Evolutionary conservation across 2,797 vertebrate species (phyloP), one percentile per base, ranked within the genome.

Genomic region (Rhynchotus rufescens): DNA sequence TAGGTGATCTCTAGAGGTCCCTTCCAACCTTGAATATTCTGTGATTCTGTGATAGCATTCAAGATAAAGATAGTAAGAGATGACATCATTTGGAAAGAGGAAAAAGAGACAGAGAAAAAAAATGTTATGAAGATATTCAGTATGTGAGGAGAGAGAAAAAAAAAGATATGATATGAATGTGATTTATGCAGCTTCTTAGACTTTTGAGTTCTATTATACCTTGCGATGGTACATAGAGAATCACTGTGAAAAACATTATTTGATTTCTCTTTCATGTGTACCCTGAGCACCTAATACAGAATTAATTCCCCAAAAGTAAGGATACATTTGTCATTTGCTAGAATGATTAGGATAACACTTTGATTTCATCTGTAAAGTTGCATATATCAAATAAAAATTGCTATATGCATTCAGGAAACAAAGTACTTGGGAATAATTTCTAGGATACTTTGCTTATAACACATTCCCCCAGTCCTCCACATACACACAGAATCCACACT

Each of bases 381-480:
- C 4, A 64, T 9, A 42, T 2, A 49, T n/a, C 6, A 68, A 5
- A 36, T 9, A 6, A 12, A 79, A 68, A 30, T 7, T 4, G 1
- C 8, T 15, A 4, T 32, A 3, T 28, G 49, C 7, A 44, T 36
- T 9, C 40, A 68, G 54, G 15, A 69, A 83, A 81, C 3, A 59
- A 51, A 64, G 56, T 36, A 57, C 3, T 8, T 51, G 9, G 2
- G 14, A 73, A 56, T 4, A 86, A 28, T 28, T 64, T 4, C 8
- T 54, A 17, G 3, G 5, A 59, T 62, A 17, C 1, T 75, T 86
- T 60, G 6, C 6, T 85, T 73, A 13, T 60, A 19, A 5, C 22
- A 49, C 22, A 49, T 22, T 52, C 6, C 8, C 38, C 42, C 5
- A 12, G 3, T 2, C 4, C 4, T 4, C 3, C 0, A 10, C 6